Conservation (phyloP, 2,113 vertebrate species). For the Odocoileus virginianus region DNA sequence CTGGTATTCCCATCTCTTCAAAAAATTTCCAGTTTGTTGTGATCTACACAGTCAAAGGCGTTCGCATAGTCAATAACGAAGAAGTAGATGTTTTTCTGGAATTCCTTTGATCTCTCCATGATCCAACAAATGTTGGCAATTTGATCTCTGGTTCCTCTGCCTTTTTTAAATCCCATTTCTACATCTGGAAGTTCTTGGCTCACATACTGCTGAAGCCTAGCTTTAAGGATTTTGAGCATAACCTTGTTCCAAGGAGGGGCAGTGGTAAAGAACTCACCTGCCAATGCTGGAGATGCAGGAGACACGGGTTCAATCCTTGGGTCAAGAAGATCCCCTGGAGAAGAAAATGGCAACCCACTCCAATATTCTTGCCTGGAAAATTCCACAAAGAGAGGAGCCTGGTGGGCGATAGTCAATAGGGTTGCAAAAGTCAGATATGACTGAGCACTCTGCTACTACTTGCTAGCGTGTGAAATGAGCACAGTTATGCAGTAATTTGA, state of each 20-base stretch:
- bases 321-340: not conserved
- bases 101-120: not conserved
- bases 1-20: not conserved
- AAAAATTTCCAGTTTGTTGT: not conserved
- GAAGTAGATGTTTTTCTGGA: not conserved
- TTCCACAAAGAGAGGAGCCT: not conserved
- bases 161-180: not conserved
- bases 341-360: not conserved
- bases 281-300: not conserved
- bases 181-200: not conserved
- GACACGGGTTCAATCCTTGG: not conserved
- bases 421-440: not conserved
- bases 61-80: not conserved
- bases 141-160: not conserved
- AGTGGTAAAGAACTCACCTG: not conserved
- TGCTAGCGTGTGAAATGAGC: not conserved
- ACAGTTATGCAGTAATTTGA: not conserved
- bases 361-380: not conserved
- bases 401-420: not conserved
- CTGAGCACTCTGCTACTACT: not conserved
- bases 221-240: not conserved
- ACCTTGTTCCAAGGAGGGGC: not conserved
- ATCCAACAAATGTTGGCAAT: not conserved
- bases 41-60: not conserved
- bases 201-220: not conserved